These are phyloP conservation scores for Drosophila pegasa DNA, from an alignment of 2,888 invertebrate genomes.

Conservation along the genomic window DNA sequence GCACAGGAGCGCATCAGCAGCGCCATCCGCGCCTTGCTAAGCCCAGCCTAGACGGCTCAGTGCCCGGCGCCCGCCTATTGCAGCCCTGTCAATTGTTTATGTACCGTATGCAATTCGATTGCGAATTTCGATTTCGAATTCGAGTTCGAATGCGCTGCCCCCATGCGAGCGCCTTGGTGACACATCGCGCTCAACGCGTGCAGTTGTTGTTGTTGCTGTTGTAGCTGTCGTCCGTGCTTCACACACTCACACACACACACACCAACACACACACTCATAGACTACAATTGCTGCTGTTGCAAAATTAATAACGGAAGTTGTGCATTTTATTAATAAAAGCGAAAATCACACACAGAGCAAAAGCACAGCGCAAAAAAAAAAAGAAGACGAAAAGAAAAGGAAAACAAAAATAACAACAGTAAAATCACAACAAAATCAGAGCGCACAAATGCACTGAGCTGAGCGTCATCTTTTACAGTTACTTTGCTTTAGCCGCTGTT, in stretches of 20 bases:
- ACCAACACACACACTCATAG: constrained; percentile 2
- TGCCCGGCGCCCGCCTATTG: constrained; percentile 22
- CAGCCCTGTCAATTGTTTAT: constrained; percentile 36
- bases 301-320: constrained; percentile 84
- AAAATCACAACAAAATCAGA: constrained; percentile 39
- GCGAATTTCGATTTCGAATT: constrained; percentile 56
- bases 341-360: constrained; percentile 65
- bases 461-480: constrained; percentile 34
- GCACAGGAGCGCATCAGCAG: constrained; percentile 67
- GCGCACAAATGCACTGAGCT: constrained; percentile 36
- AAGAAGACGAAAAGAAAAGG: constrained; percentile 13
- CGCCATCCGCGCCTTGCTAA: constrained; percentile 34
- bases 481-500: constrained; percentile 23
- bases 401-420: constrained; percentile 18
- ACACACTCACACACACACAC: constrained; percentile 17
- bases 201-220: constrained; percentile 47
- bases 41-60: constrained; percentile 4
- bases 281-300: constrained; percentile 73
- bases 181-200: constrained; percentile 63
- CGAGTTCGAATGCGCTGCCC: constrained; percentile 42
- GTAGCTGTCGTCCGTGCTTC: constrained; percentile 46
- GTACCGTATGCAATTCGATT: constrained; percentile 43
- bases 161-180: constrained; percentile 47
- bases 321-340: constrained; percentile 84
- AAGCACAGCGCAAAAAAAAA: constrained; percentile 20